Evolutionary conservation across 2,888 invertebrate genomes (phyloP), one percentile per base, ranked within the genome.

Genomic region (Euproctis similis): DNA sequence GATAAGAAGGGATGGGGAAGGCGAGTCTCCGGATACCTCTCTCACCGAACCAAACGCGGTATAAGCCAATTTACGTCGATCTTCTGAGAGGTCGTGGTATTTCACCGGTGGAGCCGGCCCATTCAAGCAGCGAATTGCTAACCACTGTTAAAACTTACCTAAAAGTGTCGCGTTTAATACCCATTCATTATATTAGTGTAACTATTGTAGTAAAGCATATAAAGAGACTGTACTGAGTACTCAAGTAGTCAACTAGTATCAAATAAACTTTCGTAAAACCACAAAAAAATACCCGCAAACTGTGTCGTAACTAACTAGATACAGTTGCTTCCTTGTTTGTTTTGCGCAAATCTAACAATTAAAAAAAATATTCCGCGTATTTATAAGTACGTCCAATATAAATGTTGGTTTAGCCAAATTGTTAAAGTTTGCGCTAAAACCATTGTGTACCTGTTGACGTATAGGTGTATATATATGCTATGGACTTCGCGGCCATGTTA

Each of bases 401-500:
- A 30, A 42, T 37, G 34, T 49, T 46, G 31, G 46, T 31, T 36
- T 32, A 34, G n/a, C 31, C 26, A 16, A 22, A 26, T 31, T 31
- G 24, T 20, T n/a, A n/a, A 25, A 13, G 31, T 49, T 49, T 41
- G 34, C 41, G 48, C 38, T 32, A 42, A 47, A 44, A 42, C 34
- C 18, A 23, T 17, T 33, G 26, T 26, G 7, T 22, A 17, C 13
- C 9, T 34, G 23, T 10, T 26, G 23, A 31, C 21, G 13, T 25
- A 34, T 21, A 28, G 12, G 21, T 24, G 24, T 19, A 14, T 19
- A 19, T 19, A 14, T 19, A 19, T 21, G 23, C 41, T 43, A 33
- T 32, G 34, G 36, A 11, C 31, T 36, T 23, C 42, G 28, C 34
- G 45, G 34, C 36, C 37, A 13, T 39, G 34, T 42, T 49, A 25